A percentile compares a stretch with the other conserved stretches of the same genome.
These are phyloP conservation scores for Aphelenchoides besseyi DNA, from an alignment of 1,140 invertebrate genomes.

Conservation along the genomic window DNA sequence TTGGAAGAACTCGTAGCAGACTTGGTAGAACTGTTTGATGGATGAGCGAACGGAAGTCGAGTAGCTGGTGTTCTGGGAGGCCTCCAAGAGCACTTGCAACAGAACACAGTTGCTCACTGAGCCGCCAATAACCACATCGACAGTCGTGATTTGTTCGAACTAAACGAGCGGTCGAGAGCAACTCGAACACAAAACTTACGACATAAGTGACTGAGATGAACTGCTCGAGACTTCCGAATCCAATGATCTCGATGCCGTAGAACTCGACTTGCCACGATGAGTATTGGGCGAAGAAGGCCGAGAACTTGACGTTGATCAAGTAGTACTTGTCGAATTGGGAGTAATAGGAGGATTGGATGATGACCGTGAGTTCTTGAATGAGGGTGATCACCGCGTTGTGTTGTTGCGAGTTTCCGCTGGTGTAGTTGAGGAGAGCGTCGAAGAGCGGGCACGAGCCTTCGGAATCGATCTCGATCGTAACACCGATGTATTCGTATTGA, in stretches of 20 bases:
- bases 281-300: not conserved
- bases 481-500: not conserved
- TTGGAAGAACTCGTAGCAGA: not conserved
- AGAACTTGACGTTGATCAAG: constrained; percentile 4
- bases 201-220: not conserved
- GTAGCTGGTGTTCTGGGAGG: constrained; percentile 19
- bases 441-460: constrained; percentile 14
- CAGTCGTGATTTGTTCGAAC: not conserved
- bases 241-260: not conserved
- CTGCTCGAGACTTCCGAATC: not conserved
- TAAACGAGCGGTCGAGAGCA: too few relatives aligned
- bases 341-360: not conserved
- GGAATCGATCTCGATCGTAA: not conserved
- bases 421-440: constrained; percentile 20
- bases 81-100: not conserved
- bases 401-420: not conserved
- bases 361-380: not conserved
- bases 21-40: constrained; percentile 15
- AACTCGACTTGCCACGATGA: not conserved
- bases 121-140: constrained; percentile 1
- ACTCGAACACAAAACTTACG: too few relatives aligned
- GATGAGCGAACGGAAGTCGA: constrained; percentile 8
- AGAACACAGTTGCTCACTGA: constrained; percentile 7
- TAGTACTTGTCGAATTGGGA: constrained; percentile 4
- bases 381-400: not conserved